A percentile compares a stretch with the other conserved stretches of the same genome.
These are phyloP conservation scores for Halcyon senegalensis DNA, from an alignment of 2,113 vertebrate species.

Conservation along the genomic window DNA sequence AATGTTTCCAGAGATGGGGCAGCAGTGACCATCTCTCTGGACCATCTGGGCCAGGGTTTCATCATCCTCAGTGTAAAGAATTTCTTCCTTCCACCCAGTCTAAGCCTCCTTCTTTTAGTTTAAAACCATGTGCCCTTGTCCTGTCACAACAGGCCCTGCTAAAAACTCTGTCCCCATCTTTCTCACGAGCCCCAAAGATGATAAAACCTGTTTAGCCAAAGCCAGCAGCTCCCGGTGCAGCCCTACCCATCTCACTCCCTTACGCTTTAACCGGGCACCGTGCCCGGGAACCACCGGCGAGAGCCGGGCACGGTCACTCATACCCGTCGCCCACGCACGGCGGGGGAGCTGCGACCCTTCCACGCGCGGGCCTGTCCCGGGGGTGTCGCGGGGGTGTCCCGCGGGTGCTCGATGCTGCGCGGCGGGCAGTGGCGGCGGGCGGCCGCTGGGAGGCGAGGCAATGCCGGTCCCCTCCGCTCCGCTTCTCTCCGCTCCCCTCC, in stretches of 20 bases:
- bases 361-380: background rate
- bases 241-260: background rate
- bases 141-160: background rate
- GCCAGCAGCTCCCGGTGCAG: background rate
- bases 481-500: background rate
- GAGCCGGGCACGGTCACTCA: background rate
- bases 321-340: accelerated
- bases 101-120: background rate
- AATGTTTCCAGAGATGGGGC: background rate
- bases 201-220: background rate
- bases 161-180: background rate
- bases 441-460: too few species aligned
- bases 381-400: too few species aligned
- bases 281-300: background rate
- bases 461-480: background rate
- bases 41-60: background rate
- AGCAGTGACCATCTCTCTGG: background rate
- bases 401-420: background rate
- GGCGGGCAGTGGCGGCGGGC: too few species aligned
- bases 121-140: background rate
- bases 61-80: background rate
- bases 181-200: background rate
- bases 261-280: background rate
- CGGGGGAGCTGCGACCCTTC: background rate
- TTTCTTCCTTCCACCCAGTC: background rate